Base-by-base conservation (phyloP, 2,113 vertebrate genomes). In the Lepus americanus region DNA sequence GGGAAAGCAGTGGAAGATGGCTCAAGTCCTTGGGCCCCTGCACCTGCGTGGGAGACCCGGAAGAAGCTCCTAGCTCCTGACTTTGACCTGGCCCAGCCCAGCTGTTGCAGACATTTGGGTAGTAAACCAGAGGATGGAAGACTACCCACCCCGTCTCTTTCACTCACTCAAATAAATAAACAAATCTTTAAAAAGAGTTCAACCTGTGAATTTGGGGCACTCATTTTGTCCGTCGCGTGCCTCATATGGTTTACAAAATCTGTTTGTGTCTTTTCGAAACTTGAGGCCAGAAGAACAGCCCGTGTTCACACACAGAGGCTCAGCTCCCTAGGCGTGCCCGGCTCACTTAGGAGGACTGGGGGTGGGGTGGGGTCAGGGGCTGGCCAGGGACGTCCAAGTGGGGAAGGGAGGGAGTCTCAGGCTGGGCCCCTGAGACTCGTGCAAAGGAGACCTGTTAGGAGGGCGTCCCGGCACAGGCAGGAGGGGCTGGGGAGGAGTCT, bases 221-320 rank as follows among this genome's bases (percentile, higher is more conserved):
- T 10, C 44, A n/a, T 36, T 59, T 4, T 2, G 31, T 13, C n/a
- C 17, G 1, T 5, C 9, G 25, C 9, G 4, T 11, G n/a, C 27
- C 14, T 67, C 9, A 20, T 27, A 49, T 9, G 22, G 12, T 7
- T 88, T 36, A 64, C 29, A 22, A 6, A 25, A 53, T 25, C 25
- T 2, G 0, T 80, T 70, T 27, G 1, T 33, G n/a, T 67, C 61
- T 29, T 12, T 73, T 69, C 44, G 25, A 67, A 81, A 22, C 53
- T 31, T 87, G 53, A 74, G 51, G 22, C 16, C 33, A 36, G 67
- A n/a, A 73, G 44, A 73, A 23, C 49, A 23, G 14, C 78, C 49
- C 72, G 13, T 9, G 5, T 31, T 55, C 55, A 27, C 39, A 27
- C 19, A 70, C 4, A 53, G 64, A 29, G 63, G 29, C 22, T 17